Percentiles rank a stretch among this genome's conserved stretches.
These are phyloP conservation scores for Ridgeia piscesae DNA, from an alignment of 1,140 invertebrate genomes.

Conservation along the genomic window DNA sequence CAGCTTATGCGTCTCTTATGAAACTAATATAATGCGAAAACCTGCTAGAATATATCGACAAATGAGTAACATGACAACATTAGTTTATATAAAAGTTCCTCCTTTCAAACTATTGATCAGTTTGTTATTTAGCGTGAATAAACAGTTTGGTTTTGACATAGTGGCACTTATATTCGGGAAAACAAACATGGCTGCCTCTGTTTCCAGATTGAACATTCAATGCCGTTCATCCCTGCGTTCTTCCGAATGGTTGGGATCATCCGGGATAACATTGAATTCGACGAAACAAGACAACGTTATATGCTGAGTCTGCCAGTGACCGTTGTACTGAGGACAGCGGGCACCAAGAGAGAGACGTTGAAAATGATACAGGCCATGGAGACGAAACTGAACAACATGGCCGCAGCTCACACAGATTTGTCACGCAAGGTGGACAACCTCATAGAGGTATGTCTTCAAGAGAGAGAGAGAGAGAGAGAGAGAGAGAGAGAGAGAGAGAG, in stretches of 20 bases:
- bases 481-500: too few relatives aligned
- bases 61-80: too few relatives aligned
- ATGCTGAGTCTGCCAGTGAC: not conserved
- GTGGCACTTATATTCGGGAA: too few relatives aligned
- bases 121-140: too few relatives aligned
- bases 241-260: not conserved
- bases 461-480: too few relatives aligned
- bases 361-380: not conserved
- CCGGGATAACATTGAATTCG: not conserved
- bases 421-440: not conserved
- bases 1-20: too few relatives aligned
- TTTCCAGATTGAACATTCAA: not conserved
- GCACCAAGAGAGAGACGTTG: not conserved
- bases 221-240: conserved; percentile 11
- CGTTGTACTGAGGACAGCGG: not conserved
- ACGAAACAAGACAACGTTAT: not conserved
- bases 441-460: not conserved
- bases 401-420: not conserved
- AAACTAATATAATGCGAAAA: too few relatives aligned
- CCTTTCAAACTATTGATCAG: too few relatives aligned
- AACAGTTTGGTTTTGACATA: too few relatives aligned
- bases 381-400: not conserved
- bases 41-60: too few relatives aligned
- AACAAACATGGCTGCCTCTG: not conserved
- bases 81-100: too few relatives aligned